phyloP scores from a whole-genome alignment of 2,797 vertebrate genomes.

The Carduelis carduelis region DNA sequence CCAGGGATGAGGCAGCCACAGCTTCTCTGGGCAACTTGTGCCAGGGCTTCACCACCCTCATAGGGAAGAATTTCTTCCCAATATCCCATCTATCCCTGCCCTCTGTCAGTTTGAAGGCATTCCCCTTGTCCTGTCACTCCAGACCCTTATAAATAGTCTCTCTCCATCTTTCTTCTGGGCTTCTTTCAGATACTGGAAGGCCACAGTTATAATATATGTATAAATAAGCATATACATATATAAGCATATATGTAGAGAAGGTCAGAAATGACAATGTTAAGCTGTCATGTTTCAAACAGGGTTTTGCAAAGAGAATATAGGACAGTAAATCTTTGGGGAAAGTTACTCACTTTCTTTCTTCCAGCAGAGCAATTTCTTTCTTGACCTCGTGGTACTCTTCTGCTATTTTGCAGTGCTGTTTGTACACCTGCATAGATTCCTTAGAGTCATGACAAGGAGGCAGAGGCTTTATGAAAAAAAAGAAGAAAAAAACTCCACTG shows the following conservation, averaged over 20 bases:
- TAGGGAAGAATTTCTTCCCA: background rate
- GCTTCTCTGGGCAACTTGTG: background rate
- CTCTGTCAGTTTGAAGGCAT: background rate
- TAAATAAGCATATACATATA: background rate
- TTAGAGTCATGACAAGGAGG: conserved; percentile 87
- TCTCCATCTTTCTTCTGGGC: background rate
- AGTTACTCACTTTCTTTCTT: conserved; percentile 90
- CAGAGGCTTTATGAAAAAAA: conserved; percentile 81
- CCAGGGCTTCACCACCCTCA: background rate
- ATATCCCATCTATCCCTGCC: background rate
- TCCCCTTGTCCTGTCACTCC: background rate
- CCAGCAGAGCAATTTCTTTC: conserved; percentile 89
- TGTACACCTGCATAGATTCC: conserved; percentile 94
- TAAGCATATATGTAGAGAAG: background rate
- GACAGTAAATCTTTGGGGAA: background rate
- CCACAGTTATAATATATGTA: background rate
- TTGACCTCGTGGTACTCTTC: conserved; percentile 95
- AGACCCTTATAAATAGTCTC: background rate
- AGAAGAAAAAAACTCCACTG: background rate
- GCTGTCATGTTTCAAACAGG: background rate
- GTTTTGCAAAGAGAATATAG: background rate
- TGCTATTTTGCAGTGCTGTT: conserved; percentile 95
- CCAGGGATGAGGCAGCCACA: background rate
- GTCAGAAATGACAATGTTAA: background rate
- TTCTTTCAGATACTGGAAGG: background rate